Base-by-base conservation (phyloP, 2,888 invertebrate species). In the Stenoptilia bipunctidactyla region DNA sequence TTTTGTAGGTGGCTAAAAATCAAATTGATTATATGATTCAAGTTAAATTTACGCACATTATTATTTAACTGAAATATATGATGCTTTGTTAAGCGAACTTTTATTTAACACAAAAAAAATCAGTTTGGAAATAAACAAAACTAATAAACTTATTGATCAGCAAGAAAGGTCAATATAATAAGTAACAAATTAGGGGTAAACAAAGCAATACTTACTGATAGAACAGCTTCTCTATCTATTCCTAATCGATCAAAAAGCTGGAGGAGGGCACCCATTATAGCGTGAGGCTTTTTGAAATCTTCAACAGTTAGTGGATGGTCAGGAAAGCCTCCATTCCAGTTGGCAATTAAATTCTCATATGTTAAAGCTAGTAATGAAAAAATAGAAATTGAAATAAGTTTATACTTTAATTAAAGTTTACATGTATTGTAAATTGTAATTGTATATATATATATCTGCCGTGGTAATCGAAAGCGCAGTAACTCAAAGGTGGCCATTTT, bases 281-380 rank as follows among this genome's bases (percentile, higher is more conserved):
- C 47, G n/a, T 65, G 67, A 0, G 82, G 70, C 5, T 64, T 69
- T 45, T 70, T 77, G 15, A 83, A 46, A 41, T 74, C 75, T 1
- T 53, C 56, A 4, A 48, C 46, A 1, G 61, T 62, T 1, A 83
- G 45, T 1, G 56, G 50, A 47, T 61, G 58, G 10, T 75, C 49
- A 0, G 68, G 67, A 43, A 77, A 76, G 2, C 56, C 50, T 0
- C 39, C 55, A 53, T 76, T 82, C 83, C 82, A 83, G 38, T 54
- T 60, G 5, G 41, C 45, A 27, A 77, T 50, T 15, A 80, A 64
- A 13, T 51, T 61, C 25, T 75, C 76, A 27, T n/a, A n/a, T n/a
- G n/a, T n/a, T n/a, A n/a, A n/a, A n/a, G n/a, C n/a, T n/a, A n/a
- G n/a, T n/a, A n/a, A n/a, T n/a, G n/a, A n/a, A n/a, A n/a, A n/a